These are phyloP conservation scores for Malurus melanocephalus DNA, from an alignment of 2,113 vertebrate genomes.

Conservation along the genomic window DNA sequence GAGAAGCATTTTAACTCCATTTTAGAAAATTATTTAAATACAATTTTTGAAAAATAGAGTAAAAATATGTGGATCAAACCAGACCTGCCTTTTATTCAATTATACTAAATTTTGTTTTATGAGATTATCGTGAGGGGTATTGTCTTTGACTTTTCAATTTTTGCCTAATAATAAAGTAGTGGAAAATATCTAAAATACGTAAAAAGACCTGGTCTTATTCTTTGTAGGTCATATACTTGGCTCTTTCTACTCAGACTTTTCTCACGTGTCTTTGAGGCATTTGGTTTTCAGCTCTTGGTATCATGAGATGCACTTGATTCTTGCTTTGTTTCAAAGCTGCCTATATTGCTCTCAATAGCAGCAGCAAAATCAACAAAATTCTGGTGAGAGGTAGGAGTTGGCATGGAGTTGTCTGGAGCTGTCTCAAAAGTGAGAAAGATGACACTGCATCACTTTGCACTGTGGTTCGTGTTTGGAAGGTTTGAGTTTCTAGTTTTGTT, in stretches of 20 bases:
- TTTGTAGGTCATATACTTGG: background rate
- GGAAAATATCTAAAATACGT: background rate
- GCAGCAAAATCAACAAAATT: background rate
- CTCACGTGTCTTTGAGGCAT: background rate
- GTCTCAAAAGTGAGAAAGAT: slow-evolving; percentile 35
- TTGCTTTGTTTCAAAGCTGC: slow-evolving; percentile 5
- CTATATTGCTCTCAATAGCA: background rate
- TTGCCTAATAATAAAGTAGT: background rate
- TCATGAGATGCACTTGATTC: background rate
- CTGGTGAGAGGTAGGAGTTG: background rate
- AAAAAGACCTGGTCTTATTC: background rate
- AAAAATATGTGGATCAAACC: background rate
- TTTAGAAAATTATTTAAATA: background rate
- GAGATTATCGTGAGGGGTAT: background rate
- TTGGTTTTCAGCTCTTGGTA: background rate
- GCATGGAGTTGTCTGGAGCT: background rate
- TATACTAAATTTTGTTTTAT: background rate
- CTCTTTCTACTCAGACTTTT: background rate
- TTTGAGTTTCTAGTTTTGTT: background rate
- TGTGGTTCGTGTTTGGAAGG: background rate
- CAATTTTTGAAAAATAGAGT: background rate
- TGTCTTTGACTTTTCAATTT: background rate
- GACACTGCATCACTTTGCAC: slow-evolving; percentile 35
- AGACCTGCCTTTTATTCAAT: background rate
- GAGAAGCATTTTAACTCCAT: background rate